A percentile compares a stretch with the other conserved stretches of the same genome.
These are phyloP conservation scores for Coryphaenoides rupestris DNA, from an alignment of 2,113 vertebrate species.

Conservation along the genomic window DNA sequence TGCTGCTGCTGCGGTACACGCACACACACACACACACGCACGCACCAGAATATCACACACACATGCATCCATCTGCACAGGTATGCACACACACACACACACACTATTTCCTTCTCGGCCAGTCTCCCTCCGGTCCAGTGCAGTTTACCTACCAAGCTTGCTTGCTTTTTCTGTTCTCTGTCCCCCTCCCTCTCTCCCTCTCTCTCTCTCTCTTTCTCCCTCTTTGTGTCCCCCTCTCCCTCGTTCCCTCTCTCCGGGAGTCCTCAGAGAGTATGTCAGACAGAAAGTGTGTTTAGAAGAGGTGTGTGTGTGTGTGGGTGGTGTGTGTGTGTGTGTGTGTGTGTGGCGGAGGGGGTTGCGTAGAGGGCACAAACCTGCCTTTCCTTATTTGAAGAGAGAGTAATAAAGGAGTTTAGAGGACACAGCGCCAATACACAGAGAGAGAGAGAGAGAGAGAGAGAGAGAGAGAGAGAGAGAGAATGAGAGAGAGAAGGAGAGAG, in stretches of 20 bases:
- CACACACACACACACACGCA: conserved; percentile 26
- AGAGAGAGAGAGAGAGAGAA: conserved; percentile 72
- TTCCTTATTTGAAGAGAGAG: conserved; percentile 44
- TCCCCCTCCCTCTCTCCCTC: conserved; percentile 20
- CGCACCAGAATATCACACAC: conserved; percentile 15
- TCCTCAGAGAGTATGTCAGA: conserved; percentile 57
- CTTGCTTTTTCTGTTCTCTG: too few species aligned
- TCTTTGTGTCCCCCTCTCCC: conserved; percentile 17
- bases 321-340: conserved; percentile 1
- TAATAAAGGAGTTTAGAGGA: conserved; percentile 63
- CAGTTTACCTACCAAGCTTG: conserved; percentile 52
- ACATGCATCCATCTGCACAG: background rate
- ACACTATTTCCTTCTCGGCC: conserved; percentile 24
- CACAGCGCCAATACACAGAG: conserved; percentile 58
- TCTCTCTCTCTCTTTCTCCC: too few species aligned
- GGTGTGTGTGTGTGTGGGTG: background rate
- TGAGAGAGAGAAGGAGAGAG: too few species aligned
- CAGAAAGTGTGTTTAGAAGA: conserved; percentile 54
- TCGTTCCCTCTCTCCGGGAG: conserved; percentile 41
- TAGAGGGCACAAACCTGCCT: conserved; percentile 27
- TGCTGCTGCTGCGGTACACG: conserved; percentile 36
- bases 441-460: conserved; percentile 74
- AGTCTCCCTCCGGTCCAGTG: conserved; percentile 41
- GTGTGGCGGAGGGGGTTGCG: background rate
- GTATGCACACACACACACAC: conserved; percentile 5